Percentiles rank a stretch among this genome's conserved stretches.
Evolutionary conservation across 2,888 invertebrate genomes (phyloP).

Genomic region (Melinaea marsaeus): DNA sequence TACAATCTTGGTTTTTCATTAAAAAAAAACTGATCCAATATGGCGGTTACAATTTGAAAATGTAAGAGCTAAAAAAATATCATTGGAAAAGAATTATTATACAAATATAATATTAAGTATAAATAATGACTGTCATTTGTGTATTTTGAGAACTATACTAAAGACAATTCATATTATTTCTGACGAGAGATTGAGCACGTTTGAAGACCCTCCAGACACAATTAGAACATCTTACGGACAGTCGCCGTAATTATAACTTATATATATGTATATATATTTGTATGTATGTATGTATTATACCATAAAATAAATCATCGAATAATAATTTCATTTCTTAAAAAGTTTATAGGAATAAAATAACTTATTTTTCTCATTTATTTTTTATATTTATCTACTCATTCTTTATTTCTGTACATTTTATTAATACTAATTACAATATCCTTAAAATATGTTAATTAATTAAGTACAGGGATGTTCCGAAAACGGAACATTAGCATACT

Average conservation of each 20-base stretch:
- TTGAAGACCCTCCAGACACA: slow-evolving; percentile 23
- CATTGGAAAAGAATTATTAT: too few relatives aligned
- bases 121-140: neutral
- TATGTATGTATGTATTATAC: too few relatives aligned
- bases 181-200: slow-evolving; percentile 29
- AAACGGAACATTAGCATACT: slow-evolving; percentile 19
- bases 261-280: too few relatives aligned
- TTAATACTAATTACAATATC: neutral
- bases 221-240: slow-evolving; percentile 22
- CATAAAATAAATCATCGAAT: too few relatives aligned
- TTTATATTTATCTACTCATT: neutral
- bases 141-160: neutral
- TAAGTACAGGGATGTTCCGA: slow-evolving; percentile 10
- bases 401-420: neutral
- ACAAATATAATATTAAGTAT: too few relatives aligned
- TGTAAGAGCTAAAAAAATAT: too few relatives aligned
- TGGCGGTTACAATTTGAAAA: too few relatives aligned
- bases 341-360: too few relatives aligned
- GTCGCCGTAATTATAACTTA: slow-evolving; percentile 24
- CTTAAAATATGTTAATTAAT: neutral
- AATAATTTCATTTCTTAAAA: too few relatives aligned
- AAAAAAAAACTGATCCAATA: too few relatives aligned
- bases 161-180: slow-evolving; percentile 4
- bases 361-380: neutral
- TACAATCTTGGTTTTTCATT: too few relatives aligned